Conservation (phyloP, 2,113 vertebrate species). For the Lepidothrix coronata region DNA sequence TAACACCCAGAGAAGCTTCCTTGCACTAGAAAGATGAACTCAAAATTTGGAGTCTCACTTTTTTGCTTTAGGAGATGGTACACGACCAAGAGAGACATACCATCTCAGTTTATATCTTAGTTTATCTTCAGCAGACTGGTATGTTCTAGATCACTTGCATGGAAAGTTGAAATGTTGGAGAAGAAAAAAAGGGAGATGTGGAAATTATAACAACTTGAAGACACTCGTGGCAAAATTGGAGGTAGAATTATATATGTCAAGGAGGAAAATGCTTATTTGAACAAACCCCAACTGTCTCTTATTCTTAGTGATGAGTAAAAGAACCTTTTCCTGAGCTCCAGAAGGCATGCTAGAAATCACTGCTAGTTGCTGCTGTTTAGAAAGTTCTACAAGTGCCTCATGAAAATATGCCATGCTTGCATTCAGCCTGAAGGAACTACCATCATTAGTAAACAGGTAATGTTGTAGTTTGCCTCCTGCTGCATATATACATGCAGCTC, state of each 20-base stretch:
- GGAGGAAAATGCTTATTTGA: background rate
- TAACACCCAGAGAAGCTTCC: background rate
- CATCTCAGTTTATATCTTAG: background rate
- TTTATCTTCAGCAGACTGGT: background rate
- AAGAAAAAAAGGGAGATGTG: background rate
- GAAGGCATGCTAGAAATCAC: background rate
- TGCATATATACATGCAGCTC: background rate
- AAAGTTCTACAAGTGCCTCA: background rate
- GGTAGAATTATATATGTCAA: background rate
- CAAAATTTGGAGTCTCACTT: background rate
- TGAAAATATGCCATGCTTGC: background rate
- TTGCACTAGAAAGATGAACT: background rate
- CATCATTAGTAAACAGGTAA: background rate
- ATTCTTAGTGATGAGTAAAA: background rate
- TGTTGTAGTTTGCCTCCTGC: background rate
- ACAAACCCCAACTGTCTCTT: background rate
- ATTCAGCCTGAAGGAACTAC: background rate
- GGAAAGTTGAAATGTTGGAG: background rate
- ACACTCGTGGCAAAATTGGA: background rate
- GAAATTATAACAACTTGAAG: background rate
- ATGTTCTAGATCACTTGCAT: background rate
- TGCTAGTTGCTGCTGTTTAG: background rate
- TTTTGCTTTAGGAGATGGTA: background rate
- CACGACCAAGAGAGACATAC: background rate
- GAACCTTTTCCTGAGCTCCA: background rate